A percentile compares a stretch with the other conserved stretches of the same genome.
Conservation (phyloP, 2,888 invertebrate species). For the Campoplex capitator region DNA sequence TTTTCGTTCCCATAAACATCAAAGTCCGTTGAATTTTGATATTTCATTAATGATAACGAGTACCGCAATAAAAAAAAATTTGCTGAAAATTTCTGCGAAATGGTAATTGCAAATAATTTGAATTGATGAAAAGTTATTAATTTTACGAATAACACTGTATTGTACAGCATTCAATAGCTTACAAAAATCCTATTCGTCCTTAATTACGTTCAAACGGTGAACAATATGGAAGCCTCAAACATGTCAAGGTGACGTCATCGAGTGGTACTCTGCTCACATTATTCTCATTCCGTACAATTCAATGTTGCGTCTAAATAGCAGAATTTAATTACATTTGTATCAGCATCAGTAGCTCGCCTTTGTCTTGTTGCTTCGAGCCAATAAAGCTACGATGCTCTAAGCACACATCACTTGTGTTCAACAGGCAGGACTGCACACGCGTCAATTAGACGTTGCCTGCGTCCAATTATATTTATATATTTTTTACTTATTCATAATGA, state of each 20-base stretch:
- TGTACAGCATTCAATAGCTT: too few species aligned
- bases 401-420: background rate
- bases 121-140: background rate
- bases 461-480: background rate
- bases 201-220: too few species aligned
- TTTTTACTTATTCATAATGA: background rate
- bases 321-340: slow-evolving; percentile 33
- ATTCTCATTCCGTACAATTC: slow-evolving; percentile 23
- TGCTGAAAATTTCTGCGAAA: too few species aligned
- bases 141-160: background rate
- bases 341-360: slow-evolving; percentile 41
- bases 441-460: background rate
- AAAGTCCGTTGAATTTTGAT: background rate
- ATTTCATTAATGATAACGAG: background rate
- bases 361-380: slow-evolving; percentile 55
- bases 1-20: background rate
- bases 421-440: background rate
- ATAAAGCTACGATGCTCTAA: slow-evolving; percentile 26
- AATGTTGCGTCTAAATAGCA: slow-evolving; percentile 8
- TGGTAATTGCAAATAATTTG: too few species aligned
- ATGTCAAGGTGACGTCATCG: too few species aligned
- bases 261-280: background rate
- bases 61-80: background rate
- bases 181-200: too few species aligned
- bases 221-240: too few species aligned